Evolutionary conservation across 2,797 vertebrate species (phyloP), one percentile per base, ranked within the genome.

Genomic region (Spizella passerina): DNA sequence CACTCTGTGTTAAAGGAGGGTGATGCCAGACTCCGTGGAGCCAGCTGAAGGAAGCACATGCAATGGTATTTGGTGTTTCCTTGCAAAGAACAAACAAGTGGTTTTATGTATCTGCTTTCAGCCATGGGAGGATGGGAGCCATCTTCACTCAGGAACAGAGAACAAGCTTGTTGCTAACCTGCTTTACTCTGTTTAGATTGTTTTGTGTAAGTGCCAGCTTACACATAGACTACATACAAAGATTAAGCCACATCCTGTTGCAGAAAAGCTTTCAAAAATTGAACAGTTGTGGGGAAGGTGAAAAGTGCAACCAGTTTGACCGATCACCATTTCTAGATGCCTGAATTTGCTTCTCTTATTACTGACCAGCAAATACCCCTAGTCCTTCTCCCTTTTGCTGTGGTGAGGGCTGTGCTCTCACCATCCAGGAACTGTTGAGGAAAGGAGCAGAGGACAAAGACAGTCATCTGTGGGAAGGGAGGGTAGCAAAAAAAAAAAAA

Each of bases 61-160:
- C 30, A 12, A 2, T 39, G 65, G 82, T 46, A 92, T 92, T 93
- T 92, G 50, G 79, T 78, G 52, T 78, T 90, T 81, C 90, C 91
- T 85, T 0, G 17, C 50, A 50, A 95, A 91, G 82, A 96, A 59
- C 61, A 92, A 96, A 95, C 69, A 75, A 75, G 53, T 34, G 65
- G 50, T 36, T 96, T 86, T 77, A 91, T 63, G 7, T 87, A 61
- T 78, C 92, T 93, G 39, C 57, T 61, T 90, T 75, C 84, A 91
- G 3, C 86, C 71, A 20, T 81, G 84, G 83, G 75, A 92, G 76
- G 69, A 69, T 78, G 91, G 88, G 57, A 92, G 69, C 72, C 86
- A 89, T 93, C 90, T 89, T 92, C 86, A 65, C 46, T 27, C 38
- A 65, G 41, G 52, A 65, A 61, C 39, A 87, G 75, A 69, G 36